These are phyloP conservation scores for Chlorops oryzae DNA, from an alignment of 1,140 invertebrate genomes.

Conservation along the genomic window DNA sequence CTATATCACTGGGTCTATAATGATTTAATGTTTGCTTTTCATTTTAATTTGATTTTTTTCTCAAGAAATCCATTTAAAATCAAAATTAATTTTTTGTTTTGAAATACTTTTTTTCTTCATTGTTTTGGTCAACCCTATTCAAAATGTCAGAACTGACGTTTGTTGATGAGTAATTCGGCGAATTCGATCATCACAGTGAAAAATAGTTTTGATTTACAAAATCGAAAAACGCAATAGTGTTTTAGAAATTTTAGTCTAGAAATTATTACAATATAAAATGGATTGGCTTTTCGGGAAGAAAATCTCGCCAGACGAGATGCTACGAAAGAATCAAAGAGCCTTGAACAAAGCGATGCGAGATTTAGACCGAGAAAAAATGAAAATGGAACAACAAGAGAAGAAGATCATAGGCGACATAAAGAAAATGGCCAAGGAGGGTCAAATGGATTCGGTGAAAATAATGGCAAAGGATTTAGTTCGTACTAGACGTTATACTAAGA, in stretches of 20 bases:
- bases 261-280: conserved; percentile 54
- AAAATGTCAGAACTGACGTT: too few species aligned
- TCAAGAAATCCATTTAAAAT: too few species aligned
- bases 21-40: too few species aligned
- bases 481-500: conserved; percentile 91
- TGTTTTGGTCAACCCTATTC: neutral
- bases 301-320: conserved; percentile 95
- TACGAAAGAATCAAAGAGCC: conserved; percentile 95
- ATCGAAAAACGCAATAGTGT: too few species aligned
- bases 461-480: conserved; percentile 99
- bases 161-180: conserved; percentile 10
- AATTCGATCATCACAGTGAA: too few species aligned
- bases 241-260: too few species aligned
- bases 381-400: conserved; percentile 99
- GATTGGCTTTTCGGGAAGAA: conserved; percentile 97
- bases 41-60: too few species aligned
- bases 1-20: too few species aligned
- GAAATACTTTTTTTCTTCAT: neutral
- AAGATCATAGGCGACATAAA: conserved; percentile 98
- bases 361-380: conserved; percentile 85
- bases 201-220: neutral
- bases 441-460: conserved; percentile 99
- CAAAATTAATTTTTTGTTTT: neutral
- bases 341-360: conserved; percentile 99
- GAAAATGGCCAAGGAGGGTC: conserved; percentile 97